These are phyloP conservation scores for Gallinago media DNA, from an alignment of 2,113 vertebrate genomes.

Conservation along the genomic window DNA sequence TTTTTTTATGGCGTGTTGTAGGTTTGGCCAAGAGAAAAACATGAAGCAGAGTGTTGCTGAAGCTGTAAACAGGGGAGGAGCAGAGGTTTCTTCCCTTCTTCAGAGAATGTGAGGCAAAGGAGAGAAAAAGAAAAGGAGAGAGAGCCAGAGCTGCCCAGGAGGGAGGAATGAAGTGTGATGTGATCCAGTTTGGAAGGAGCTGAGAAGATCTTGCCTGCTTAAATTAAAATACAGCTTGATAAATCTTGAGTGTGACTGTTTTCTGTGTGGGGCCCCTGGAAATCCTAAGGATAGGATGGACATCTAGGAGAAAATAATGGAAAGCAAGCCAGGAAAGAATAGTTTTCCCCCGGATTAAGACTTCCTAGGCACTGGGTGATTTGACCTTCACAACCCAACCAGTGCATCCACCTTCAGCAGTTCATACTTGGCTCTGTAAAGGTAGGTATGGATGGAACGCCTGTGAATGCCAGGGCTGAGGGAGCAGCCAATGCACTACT, in stretches of 20 bases:
- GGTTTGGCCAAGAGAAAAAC: neutral
- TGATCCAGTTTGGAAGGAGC: neutral
- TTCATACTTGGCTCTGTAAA: neutral
- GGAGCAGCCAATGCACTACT: fast-evolving
- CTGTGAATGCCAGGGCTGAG: neutral
- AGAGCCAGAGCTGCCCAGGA: neutral
- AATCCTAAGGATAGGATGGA: neutral
- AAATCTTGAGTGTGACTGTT: neutral
- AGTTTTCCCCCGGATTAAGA: neutral
- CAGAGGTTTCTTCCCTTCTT: neutral
- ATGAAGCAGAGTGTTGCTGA: neutral
- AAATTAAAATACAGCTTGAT: neutral
- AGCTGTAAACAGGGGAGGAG: neutral
- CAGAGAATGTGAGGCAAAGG: neutral
- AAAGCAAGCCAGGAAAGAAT: neutral
- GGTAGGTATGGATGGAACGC: fast-evolving
- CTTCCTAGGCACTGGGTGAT: neutral
- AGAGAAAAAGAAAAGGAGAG: neutral
- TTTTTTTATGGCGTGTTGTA: neutral
- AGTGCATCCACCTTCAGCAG: fast-evolving
- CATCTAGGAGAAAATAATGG: neutral
- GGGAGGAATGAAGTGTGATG: neutral
- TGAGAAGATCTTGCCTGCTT: neutral
- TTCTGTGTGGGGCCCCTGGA: neutral
- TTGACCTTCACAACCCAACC: neutral